Conservation (phyloP, 37 sponge, comb jelly and placozoan genomes). For the Axinella damicornis region DNA sequence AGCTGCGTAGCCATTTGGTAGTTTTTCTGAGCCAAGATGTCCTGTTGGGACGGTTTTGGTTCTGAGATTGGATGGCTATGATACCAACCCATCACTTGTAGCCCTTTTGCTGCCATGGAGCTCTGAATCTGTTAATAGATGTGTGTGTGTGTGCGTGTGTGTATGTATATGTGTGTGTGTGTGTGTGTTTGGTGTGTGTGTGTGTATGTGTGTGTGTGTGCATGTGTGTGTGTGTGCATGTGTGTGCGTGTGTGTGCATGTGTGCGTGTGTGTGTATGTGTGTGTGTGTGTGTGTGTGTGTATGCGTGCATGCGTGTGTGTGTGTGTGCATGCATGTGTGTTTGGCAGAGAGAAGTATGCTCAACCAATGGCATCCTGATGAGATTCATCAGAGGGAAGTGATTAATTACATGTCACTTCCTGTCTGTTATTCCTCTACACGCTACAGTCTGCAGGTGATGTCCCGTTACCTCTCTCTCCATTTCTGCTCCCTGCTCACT, state of each 20-base stretch:
- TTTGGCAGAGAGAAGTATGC: too few species aligned
- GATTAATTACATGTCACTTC: too few species aligned
- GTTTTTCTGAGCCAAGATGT: slow-evolving; percentile 76
- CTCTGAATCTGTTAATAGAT: slow-evolving; percentile 47
- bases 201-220: neutral
- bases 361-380: too few species aligned
- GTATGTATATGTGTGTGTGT: neutral
- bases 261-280: too few species aligned
- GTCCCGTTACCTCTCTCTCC: slow-evolving; percentile 36
- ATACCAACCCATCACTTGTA: slow-evolving; percentile 91
- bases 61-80: slow-evolving; percentile 89
- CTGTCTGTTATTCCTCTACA: too few species aligned
- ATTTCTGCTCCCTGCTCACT: neutral
- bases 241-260: neutral
- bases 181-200: neutral
- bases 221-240: neutral
- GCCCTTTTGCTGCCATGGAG: slow-evolving; percentile 38
- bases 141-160: neutral
- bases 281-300: too few species aligned
- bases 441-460: too few species aligned
- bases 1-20: slow-evolving; percentile 73
- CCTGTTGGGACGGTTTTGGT: slow-evolving; percentile 83
- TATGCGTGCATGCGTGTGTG: too few species aligned
- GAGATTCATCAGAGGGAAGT: too few species aligned
- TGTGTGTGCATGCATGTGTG: too few species aligned